Evolutionary conservation across 1,140 invertebrate genomes (phyloP), one percentile per base, ranked within the genome.

Genomic region (Eurosta solidaginis): DNA sequence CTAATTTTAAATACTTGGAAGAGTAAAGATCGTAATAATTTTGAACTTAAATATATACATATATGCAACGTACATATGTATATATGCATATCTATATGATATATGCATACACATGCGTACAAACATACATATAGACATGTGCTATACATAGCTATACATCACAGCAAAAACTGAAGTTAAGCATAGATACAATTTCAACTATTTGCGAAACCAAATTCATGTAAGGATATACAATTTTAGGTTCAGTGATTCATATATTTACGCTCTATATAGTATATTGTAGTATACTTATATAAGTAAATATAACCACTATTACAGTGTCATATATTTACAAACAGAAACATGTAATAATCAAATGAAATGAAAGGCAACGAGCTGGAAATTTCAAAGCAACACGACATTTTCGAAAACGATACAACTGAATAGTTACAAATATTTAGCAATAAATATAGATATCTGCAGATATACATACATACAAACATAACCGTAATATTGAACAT

Each of bases 281-380:
- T n/a, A n/a, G n/a, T n/a, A n/a, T n/a, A n/a, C n/a, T n/a, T n/a
- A n/a, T n/a, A n/a, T n/a, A n/a, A n/a, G n/a, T n/a, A n/a, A n/a
- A n/a, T n/a, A n/a, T n/a, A n/a, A n/a, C n/a, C n/a, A n/a, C n/a
- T n/a, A n/a, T n/a, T n/a, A n/a, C n/a, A n/a, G n/a, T n/a, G n/a
- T 14, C 17, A 12, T 0, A 29, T 7, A 3, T 5, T 5, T 33
- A 33, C 52, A 59, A 33, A 17, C 25, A 10, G 42, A 47, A 1
- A 14, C 29, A 22, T 17, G 20, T 22, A 20, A 3, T 22, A 68
- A 42, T 68, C 59, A 42, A 68, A 59, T 59, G 27, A 59, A 59
- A 59, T 59, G 33, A 59, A 68, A 68, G 33, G 59, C 59, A 68
- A 68, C 59, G 59, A 68, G 40, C 59, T 40, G 59, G 59, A 68